Conservation (phyloP, 2,113 vertebrate genomes). For the Forbesichthys agassizii region DNA sequence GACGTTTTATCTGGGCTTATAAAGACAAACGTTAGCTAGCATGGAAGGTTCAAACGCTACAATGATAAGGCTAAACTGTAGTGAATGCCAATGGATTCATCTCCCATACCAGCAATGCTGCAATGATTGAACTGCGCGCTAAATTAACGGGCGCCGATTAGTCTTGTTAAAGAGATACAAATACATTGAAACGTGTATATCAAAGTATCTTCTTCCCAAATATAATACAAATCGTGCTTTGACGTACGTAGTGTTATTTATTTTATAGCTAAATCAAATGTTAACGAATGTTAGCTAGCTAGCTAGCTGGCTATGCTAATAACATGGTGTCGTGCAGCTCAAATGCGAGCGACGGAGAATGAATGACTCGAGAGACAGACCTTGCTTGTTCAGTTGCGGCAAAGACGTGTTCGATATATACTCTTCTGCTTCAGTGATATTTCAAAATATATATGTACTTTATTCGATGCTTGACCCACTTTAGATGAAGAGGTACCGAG, state of each 20-base stretch:
- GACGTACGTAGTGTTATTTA: background rate
- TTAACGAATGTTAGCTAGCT: slow-evolving; percentile 38
- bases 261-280: background rate
- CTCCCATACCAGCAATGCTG: too few species aligned
- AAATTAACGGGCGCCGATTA: too few species aligned
- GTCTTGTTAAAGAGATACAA: too few species aligned
- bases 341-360: slow-evolving; percentile 36
- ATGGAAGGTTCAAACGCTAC: too few species aligned
- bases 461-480: slow-evolving; percentile 1
- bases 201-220: background rate
- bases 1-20: too few species aligned
- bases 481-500: too few species aligned
- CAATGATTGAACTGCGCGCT: too few species aligned
- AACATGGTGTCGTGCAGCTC: slow-evolving; percentile 35
- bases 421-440: background rate
- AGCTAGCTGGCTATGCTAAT: slow-evolving; percentile 16
- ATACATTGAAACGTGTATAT: too few species aligned
- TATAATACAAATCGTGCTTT: background rate
- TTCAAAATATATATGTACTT: background rate
- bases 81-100: too few species aligned
- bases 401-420: background rate
- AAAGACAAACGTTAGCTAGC: too few species aligned
- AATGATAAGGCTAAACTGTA: too few species aligned
- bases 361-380: slow-evolving; percentile 57
- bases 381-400: slow-evolving; percentile 28